Evolutionary conservation across 2,113 vertebrate species (phyloP).

Genomic region (Aptenodytes patagonicus): DNA sequence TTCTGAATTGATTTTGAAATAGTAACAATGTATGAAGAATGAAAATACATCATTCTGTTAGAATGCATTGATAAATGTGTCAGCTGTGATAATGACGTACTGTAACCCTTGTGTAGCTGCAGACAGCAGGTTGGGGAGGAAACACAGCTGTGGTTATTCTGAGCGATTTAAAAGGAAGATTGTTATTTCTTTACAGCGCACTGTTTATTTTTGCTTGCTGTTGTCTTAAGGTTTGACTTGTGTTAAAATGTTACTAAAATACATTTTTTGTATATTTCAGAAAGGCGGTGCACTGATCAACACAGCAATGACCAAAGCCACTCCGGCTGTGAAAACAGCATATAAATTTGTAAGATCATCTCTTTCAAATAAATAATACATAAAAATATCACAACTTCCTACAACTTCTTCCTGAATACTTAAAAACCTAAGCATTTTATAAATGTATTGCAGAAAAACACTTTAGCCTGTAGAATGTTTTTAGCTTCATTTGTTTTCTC

Average conservation of each 20-base stretch:
- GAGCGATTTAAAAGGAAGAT: background rate
- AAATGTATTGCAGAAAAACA: background rate
- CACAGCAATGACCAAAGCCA: slow-evolving; percentile 92
- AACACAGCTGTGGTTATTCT: slow-evolving; percentile 51
- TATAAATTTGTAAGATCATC: slow-evolving; percentile 83
- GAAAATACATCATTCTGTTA: slow-evolving; percentile 45
- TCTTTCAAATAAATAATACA: background rate
- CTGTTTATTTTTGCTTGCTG: background rate
- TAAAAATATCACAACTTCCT: background rate
- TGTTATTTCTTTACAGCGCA: background rate
- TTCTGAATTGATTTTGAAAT: slow-evolving; percentile 21
- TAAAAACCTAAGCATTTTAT: background rate
- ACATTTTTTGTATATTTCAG: slow-evolving; percentile 65
- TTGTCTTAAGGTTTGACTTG: background rate
- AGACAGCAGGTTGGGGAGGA: slow-evolving; percentile 38
- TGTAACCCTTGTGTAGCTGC: slow-evolving; percentile 51
- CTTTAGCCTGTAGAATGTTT: background rate
- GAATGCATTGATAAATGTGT: slow-evolving; percentile 64
- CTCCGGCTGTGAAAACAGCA: slow-evolving; percentile 78
- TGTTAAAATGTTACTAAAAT: background rate
- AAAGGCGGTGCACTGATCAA: slow-evolving; percentile 90
- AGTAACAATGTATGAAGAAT: background rate
- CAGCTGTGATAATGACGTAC: slow-evolving; percentile 35
- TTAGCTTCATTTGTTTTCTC: background rate
- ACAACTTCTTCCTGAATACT: background rate